Evolutionary conservation across 2,113 vertebrate genomes (phyloP), one percentile per base, ranked within the genome.

Genomic region (rabbit (Oryctolagus cuniculus)): DNA sequence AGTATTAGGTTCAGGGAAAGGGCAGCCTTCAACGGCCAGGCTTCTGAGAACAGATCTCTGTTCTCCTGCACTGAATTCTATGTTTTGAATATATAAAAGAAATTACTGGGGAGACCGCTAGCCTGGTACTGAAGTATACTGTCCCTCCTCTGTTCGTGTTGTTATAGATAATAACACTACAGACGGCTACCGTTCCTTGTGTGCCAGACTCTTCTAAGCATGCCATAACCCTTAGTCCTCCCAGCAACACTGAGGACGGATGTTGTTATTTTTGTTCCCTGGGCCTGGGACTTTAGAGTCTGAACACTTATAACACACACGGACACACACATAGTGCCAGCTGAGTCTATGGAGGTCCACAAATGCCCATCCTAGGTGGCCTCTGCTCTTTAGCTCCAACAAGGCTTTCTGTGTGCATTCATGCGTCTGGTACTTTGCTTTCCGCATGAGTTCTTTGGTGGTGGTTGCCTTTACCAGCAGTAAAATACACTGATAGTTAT

Each of bases 401-500:
- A 49, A 67, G 61, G 38, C 51, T 25, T 29, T 44, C 36, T 70
- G 19, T 63, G 51, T 51, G 36, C 70, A 4, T 70, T 51, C 49
- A 15, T 63, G 38, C 16, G 34, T 67, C 38, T 67, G 44, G 53
- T 69, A 51, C 36, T 15, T 51, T 31, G 10, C 31, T 72, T 53
- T 44, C 72, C 49, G 1, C 15, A 36, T 36, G 70, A 78, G 24
- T 13, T 72, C 63, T 53, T 64, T 87, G 73, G 36, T 31, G 12
- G n/a, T 79, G 70, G 92, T 85, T 74, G 19, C 49, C 79, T 24
- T 87, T 58, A 84, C 49, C 81, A 80, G 34, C 49, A 95, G 74
- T 61, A 63, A 87, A 51, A 34, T 77, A 7, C 2, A 31, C 31
- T 51, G 38, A 38, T 34, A 53, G 31, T 70, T 69, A 17, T 85